Base-by-base conservation (phyloP, 2,888 invertebrate species). In the Cerastoderma edule region DNA sequence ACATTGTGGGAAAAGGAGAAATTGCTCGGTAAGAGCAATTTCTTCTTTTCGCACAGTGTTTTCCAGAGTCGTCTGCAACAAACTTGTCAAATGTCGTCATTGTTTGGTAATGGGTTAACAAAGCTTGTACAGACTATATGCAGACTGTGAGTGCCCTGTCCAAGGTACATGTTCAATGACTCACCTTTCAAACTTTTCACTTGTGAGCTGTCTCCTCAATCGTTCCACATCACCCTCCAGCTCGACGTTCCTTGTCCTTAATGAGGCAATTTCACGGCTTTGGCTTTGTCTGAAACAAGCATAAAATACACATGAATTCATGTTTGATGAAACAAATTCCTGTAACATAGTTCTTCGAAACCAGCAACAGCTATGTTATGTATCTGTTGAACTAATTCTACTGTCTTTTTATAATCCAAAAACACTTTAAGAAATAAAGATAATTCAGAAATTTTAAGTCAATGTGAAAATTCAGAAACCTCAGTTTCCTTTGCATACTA, bases 121-220 rank as follows among this genome's bases (percentile, higher is more conserved):
- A 8, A 39, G 16, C 39, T 10, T 39, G 46, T 46, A 46, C 46
- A 46, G n/a, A 46, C 5, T 19, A 19, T 19, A 46, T 16, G 2
- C 46, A 46, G 19, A 46, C 46, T 46, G 46, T 19, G n/a, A n/a
- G n/a, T n/a, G n/a, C n/a, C n/a, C n/a, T n/a, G n/a, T 3, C 5
- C 2, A 46, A 46, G 46, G 5, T 46, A 46, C 46, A 19, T n/a
- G 1, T 46, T 19, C n/a, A 46, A 19, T 46, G 46, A 1, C 75
- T 73, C 80, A 92, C 92, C 90, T 89, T 85, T 93, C 93, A 89
- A 92, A 93, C 72, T 90, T 89, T 72, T 93, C 93, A 81, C 90
- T 91, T 46, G 93, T 93, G 24, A 93, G 83, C 73, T 91, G 91
- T 60, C 93, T 70, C 22, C 92, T 81, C 19, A 92, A 79, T 69